phyloP scores from a whole-genome alignment of 2,113 vertebrate genomes.

The Spermophilus dauricus region DNA sequence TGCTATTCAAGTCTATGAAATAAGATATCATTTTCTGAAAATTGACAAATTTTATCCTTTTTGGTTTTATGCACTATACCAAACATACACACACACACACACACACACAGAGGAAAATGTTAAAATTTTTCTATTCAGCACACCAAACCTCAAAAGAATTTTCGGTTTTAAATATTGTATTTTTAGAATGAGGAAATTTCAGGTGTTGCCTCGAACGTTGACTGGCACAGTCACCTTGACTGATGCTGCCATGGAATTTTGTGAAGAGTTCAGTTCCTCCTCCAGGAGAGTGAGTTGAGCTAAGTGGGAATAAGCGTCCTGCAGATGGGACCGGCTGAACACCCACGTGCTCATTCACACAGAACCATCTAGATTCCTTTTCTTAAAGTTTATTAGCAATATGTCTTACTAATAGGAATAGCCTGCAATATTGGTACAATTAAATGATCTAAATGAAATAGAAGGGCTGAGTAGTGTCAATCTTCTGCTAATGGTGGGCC shows the following conservation, averaged over 20 bases:
- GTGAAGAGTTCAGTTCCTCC: background rate
- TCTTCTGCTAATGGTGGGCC: background rate
- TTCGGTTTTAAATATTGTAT: background rate
- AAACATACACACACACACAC: background rate
- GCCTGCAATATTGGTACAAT: background rate
- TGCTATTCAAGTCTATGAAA: conserved; percentile 29
- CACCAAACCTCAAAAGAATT: background rate
- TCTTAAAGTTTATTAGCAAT: background rate
- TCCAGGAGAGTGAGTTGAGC: background rate
- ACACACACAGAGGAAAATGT: background rate
- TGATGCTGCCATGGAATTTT: background rate
- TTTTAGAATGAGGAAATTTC: conserved; percentile 32
- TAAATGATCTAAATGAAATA: background rate
- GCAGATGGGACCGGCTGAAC: background rate
- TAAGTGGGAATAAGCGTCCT: background rate
- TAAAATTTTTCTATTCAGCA: background rate
- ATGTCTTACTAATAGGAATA: background rate
- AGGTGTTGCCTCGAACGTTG: background rate
- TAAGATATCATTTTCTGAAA: background rate
- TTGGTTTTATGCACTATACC: background rate
- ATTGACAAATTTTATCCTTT: background rate
- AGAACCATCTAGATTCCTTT: background rate
- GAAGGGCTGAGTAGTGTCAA: background rate
- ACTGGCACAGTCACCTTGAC: background rate
- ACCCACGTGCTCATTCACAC: background rate